Conservation (phyloP, 64 coral and sea anemone species). For the Pachyseris speciosa region DNA sequence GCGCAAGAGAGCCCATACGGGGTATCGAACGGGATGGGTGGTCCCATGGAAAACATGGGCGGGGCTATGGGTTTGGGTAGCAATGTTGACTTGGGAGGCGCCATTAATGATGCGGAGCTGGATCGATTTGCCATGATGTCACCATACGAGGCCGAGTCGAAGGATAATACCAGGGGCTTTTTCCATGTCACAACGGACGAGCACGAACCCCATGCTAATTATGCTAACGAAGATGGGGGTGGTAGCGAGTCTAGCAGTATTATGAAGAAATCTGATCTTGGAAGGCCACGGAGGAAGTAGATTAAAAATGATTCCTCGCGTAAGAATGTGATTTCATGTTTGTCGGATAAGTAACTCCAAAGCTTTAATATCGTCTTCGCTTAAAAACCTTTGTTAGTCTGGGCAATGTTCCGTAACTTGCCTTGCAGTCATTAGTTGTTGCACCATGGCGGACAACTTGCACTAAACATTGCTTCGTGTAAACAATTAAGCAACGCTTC, state of each 20-base stretch:
- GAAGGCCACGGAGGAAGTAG: constrained; percentile 40
- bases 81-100: constrained; percentile 46
- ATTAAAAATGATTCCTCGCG: background rate
- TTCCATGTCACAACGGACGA: constrained; percentile 48
- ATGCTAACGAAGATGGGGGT: background rate
- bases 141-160: constrained; percentile 70
- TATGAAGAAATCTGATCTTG: background rate
- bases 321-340: background rate
- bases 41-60: constrained; percentile 1
- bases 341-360: no score
- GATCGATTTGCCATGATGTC: constrained; percentile 81
- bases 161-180: constrained; percentile 42
- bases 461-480: no score
- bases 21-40: constrained; percentile 2
- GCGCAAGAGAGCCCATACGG: constrained; percentile 4
- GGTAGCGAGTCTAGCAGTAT: background rate
- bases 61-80: constrained; percentile 20
- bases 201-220: constrained; percentile 1
- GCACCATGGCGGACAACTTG: no score
- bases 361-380: no score
- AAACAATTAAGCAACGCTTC: no score
- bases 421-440: no score
- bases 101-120: constrained; percentile 45
- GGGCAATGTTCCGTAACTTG: no score
- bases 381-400: no score